These are phyloP conservation scores for Aethina tumida DNA, from an alignment of 1,140 invertebrate genomes.

Conservation along the genomic window DNA sequence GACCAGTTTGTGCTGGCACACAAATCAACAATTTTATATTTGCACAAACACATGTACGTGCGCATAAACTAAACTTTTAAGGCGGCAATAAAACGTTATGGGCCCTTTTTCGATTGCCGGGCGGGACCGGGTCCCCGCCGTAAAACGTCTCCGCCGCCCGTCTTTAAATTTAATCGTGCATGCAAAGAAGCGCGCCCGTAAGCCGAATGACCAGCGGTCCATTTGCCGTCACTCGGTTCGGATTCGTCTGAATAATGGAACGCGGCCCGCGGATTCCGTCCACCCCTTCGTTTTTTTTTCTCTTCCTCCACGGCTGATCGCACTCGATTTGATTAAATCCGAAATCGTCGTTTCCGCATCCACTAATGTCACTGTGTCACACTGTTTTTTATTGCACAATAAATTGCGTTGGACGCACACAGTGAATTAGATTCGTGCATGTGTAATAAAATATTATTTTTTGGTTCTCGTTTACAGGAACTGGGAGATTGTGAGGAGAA, in stretches of 20 bases:
- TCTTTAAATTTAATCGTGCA: slow-evolving; percentile 8
- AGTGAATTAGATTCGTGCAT: neutral
- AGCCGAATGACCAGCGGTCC: slow-evolving; percentile 8
- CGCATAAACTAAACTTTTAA: too few species aligned
- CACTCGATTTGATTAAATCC: too few species aligned
- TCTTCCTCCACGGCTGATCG: too few species aligned
- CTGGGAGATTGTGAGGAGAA: slow-evolving; percentile 26
- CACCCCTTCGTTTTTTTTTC: neutral
- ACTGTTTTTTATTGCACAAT: neutral
- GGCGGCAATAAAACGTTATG: too few species aligned
- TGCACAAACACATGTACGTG: too few species aligned
- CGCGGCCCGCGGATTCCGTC: neutral
- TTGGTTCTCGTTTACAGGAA: slow-evolving; percentile 17
- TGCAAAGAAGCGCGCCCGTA: slow-evolving; percentile 5
- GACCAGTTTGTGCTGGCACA: too few species aligned
- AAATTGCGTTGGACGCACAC: neutral
- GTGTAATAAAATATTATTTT: neutral
- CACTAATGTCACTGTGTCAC: too few species aligned
- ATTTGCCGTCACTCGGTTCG: slow-evolving; percentile 5
- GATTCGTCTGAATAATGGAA: too few species aligned
- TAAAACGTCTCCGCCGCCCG: too few species aligned
- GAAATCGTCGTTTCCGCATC: too few species aligned
- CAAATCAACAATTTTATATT: too few species aligned
- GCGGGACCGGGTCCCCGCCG: slow-evolving; percentile 2
- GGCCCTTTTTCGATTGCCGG: neutral